Conservation (phyloP, 2,113 vertebrate genomes). For the human (Homo sapiens) region GRCh38 chr1:183495001-183495500, state of each 20-base stretch:
- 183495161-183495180: background rate
- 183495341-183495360: background rate
- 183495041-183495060: too few species aligned
- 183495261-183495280: background rate
- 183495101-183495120: too few species aligned
- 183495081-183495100: too few species aligned
- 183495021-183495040: too few species aligned
- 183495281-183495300: background rate
- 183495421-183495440: background rate
- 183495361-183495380: background rate
- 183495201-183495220: background rate
- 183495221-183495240: conserved; percentile 20
- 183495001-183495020: too few species aligned
- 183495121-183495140: too few species aligned
- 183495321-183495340: background rate
- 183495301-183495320: background rate
- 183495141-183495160: too few species aligned
- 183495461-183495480: background rate
- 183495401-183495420: background rate
- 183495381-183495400: background rate
- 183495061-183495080: too few species aligned
- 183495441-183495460: background rate
- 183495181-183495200: background rate
- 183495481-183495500: background rate
- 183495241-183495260: background rate